Evolutionary conservation across 2,797 vertebrate genomes (phyloP).

Genomic region (Nyctibius grandis): DNA sequence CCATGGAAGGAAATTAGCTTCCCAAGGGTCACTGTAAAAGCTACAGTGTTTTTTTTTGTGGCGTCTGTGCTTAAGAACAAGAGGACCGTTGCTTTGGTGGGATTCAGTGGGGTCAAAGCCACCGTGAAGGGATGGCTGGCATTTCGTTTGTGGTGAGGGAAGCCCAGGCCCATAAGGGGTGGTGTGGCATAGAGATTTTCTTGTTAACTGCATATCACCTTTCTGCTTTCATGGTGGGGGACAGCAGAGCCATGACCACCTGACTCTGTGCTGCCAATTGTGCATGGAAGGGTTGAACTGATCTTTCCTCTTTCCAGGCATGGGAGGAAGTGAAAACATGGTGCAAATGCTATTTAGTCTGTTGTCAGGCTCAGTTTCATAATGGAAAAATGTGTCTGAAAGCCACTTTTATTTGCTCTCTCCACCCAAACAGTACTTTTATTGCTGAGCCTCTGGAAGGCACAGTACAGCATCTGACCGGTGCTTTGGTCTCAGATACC

Average conservation of each 20-base stretch:
- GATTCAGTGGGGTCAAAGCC: not conserved
- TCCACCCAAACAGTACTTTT: not conserved
- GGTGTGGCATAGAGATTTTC: not conserved
- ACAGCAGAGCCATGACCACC: not conserved
- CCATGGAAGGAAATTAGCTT: not conserved
- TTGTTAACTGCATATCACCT: not conserved
- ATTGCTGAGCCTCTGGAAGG: not conserved
- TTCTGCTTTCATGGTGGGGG: not conserved
- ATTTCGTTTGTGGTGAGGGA: not conserved
- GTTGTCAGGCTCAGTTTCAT: not conserved
- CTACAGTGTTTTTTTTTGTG: not conserved
- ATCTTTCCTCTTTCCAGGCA: not conserved
- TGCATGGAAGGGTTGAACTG: not conserved
- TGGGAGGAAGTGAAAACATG: not conserved
- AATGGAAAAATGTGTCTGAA: not conserved
- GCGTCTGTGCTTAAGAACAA: not conserved
- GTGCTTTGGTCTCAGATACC: slow-evolving; percentile 7
- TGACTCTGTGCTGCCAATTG: not conserved
- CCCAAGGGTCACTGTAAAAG: not conserved
- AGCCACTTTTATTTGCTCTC: not conserved
- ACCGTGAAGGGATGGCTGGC: accelerated
- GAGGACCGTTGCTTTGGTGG: not conserved
- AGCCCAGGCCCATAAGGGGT: not conserved
- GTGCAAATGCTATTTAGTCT: not conserved
- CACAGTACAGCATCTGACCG: not conserved